Evolutionary conservation across 1,140 invertebrate species (phyloP), one percentile per base, ranked within the genome.

Genomic region (Drosophila seguyi): DNA sequence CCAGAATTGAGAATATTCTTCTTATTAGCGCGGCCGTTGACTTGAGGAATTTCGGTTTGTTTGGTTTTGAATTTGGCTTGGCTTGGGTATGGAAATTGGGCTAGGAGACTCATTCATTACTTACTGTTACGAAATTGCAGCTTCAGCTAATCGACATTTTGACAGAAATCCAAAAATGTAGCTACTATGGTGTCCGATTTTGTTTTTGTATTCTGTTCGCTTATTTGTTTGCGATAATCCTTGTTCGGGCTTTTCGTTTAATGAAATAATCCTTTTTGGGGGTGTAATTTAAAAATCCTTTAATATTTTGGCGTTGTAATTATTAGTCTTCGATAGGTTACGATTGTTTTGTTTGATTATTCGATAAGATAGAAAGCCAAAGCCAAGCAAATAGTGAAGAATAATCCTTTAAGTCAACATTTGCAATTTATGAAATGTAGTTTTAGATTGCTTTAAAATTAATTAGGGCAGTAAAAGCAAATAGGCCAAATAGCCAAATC

Each of bases 1-100:
- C 75, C 63, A 83, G 81, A 62, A 69, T 67, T 88, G 84, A 67
- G 84, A 87, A 88, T 84, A 75, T 84, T 87, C 73, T 80, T 81
- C 72, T 84, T 82, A 68, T 56, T 45, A 31, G 75, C 50, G 77
- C 53, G 84, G 84, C 85, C 84, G 48, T 80, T 87, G 84, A 87
- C 84, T 90, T 88, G 63, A 68, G 80, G 75, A 55, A 74, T 66
- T 61, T 68, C 45, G n/a, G 60, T 79, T 34, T 50, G 62, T 36
- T 69, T 80, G 66, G 44, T 41, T 77, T 48, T 60, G 25, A 42
- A 27, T 65, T 53, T 14, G 29, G 14, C 7, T 53, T 52, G 41
- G 18, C 22, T 63, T 75, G 20, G 34, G 16, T 22, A 36, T 65
- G 27, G 45, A 16, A 48, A 16, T 75, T 57, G 14, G 61, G 62